A percentile compares a stretch with the other conserved stretches of the same genome.
Evolutionary conservation across 2,113 vertebrate species (phyloP).

Genomic region (Micromys minutus): DNA sequence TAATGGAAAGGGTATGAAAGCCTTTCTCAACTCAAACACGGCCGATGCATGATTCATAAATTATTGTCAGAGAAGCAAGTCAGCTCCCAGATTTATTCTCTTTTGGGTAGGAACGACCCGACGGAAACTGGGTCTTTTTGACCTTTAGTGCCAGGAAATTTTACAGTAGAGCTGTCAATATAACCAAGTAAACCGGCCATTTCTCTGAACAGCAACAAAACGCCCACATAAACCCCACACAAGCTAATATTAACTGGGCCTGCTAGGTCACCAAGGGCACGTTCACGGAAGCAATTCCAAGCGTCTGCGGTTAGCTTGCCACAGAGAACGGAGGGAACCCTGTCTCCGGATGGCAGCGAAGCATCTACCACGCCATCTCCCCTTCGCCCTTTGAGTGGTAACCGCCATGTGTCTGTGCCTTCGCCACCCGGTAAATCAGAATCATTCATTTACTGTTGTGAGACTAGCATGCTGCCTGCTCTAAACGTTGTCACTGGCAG

Average conservation of each 20-base stretch:
- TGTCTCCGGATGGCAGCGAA: slow-evolving; percentile 85
- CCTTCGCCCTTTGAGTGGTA: background rate
- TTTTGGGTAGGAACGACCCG: slow-evolving; percentile 90
- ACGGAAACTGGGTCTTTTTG: slow-evolving; percentile 92
- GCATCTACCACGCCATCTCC: background rate
- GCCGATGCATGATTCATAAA: slow-evolving; percentile 99
- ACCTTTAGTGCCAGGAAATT: slow-evolving; percentile 95
- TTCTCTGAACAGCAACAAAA: slow-evolving; percentile 90
- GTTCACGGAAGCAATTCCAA: slow-evolving; percentile 80
- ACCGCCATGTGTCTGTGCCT: background rate
- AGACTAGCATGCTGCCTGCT: background rate
- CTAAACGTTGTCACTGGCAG: background rate
- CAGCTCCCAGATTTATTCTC: slow-evolving; percentile 97
- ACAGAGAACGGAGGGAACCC: slow-evolving; percentile 79
- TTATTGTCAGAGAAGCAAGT: slow-evolving; percentile 99
- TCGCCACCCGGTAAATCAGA: background rate
- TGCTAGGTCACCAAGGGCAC: slow-evolving; percentile 84
- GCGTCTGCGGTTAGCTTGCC: slow-evolving; percentile 79
- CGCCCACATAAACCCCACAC: slow-evolving; percentile 83
- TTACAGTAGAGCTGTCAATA: slow-evolving; percentile 97
- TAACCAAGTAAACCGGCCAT: slow-evolving; percentile 95
- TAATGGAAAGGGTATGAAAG: slow-evolving; percentile 99
- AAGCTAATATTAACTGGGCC: slow-evolving; percentile 89
- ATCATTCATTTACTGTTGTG: background rate
- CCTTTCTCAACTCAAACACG: slow-evolving; percentile 99